A percentile compares a stretch with the other conserved stretches of the same genome.
Conservation (phyloP, 2,113 vertebrate species). For the Sylvilagus bachmani region DNA sequence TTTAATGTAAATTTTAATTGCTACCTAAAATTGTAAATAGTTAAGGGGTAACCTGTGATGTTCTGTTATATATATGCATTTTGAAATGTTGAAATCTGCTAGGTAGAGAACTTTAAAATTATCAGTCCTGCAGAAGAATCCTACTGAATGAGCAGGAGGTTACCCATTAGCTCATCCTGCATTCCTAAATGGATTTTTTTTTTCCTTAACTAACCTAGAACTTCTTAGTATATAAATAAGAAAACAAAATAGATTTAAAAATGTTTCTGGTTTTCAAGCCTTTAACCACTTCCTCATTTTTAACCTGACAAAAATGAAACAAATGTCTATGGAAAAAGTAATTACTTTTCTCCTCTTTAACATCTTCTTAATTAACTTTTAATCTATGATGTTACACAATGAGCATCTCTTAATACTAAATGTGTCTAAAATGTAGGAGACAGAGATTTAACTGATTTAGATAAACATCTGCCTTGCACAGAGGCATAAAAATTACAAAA, state of each 20-base stretch:
- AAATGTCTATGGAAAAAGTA: constrained; percentile 82
- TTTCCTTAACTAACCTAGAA: constrained; percentile 78
- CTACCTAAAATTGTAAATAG: no score
- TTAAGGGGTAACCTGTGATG: no score
- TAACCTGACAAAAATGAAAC: constrained; percentile 83
- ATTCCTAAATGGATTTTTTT: constrained; percentile 71
- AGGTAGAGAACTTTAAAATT: constrained; percentile 23
- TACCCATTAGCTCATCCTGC: constrained; percentile 51
- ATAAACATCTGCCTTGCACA: constrained; percentile 85
- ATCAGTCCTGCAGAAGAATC: constrained; percentile 69
- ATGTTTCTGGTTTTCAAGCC: constrained; percentile 70
- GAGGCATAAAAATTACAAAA: constrained; percentile 76
- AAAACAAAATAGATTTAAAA: constrained; percentile 73
- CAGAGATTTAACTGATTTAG: constrained; percentile 87
- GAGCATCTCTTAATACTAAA: constrained; percentile 82
- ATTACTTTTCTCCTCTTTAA: constrained; percentile 82
- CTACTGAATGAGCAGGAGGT: constrained; percentile 68
- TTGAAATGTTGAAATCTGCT: not conserved
- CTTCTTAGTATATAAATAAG: constrained; percentile 61
- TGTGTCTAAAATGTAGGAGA: constrained; percentile 82
- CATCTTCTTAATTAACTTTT: constrained; percentile 88
- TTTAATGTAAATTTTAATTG: constrained; percentile 42
- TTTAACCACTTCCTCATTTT: constrained; percentile 76
- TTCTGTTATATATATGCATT: no score
- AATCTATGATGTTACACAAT: constrained; percentile 83